Evolutionary conservation across 2,888 invertebrate genomes (phyloP).

Genomic region (Artemia sp.): DNA sequence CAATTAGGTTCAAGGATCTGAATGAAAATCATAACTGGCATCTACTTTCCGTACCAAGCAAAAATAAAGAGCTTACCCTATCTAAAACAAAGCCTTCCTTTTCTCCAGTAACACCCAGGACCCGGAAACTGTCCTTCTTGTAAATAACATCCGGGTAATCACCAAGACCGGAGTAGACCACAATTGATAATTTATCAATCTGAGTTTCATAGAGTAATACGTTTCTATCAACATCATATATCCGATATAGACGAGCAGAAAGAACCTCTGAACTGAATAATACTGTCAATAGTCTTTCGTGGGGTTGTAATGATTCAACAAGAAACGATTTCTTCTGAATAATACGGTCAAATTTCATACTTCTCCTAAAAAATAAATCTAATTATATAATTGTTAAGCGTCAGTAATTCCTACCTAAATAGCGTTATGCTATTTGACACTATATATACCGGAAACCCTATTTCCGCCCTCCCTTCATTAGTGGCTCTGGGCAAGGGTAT

Average conservation of each 20-base stretch:
- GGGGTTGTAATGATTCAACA: background rate
- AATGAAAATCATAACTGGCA: no score
- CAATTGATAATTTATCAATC: constrained; percentile 5
- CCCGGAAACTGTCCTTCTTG: background rate
- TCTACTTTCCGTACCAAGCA: no score
- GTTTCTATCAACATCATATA: background rate
- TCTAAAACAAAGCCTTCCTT: background rate
- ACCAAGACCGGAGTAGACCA: background rate
- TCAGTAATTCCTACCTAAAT: no score
- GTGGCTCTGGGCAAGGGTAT: no score
- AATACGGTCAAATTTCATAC: background rate
- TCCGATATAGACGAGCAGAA: background rate
- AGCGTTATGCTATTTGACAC: no score
- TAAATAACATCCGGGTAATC: constrained; percentile 9
- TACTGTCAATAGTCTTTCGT: background rate
- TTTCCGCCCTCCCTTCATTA: no score
- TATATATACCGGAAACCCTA: no score
- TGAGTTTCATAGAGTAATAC: background rate
- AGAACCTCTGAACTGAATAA: background rate
- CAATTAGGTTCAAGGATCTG: no score
- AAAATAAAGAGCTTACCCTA: background rate
- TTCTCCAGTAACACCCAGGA: background rate
- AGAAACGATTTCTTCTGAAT: constrained; percentile 3
- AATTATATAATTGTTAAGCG: no score
- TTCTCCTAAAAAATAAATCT: background rate